phyloP scores from a whole-genome alignment of 2,797 vertebrate species.

The Heteromormyrus szaboi region DNA sequence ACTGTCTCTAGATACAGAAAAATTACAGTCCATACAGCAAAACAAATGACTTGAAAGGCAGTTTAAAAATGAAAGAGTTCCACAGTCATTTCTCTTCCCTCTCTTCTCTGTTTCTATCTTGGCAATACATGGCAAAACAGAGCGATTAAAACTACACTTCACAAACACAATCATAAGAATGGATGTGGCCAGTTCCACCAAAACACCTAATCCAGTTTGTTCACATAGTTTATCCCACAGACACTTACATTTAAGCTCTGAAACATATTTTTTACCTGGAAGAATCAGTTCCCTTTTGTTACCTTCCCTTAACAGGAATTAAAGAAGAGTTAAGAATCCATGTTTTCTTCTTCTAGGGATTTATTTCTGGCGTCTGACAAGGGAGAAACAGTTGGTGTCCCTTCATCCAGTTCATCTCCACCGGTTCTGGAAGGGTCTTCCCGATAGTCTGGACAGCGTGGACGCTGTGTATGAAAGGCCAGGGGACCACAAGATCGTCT shows the following conservation, averaged over 20 bases:
- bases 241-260: background rate
- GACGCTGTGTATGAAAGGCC: conserved; percentile 87
- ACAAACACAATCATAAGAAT: background rate
- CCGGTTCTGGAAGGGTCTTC: conserved; percentile 94
- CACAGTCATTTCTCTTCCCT: background rate
- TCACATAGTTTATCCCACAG: background rate
- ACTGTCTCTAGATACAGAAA: background rate
- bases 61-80: background rate
- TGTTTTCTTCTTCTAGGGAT: conserved; percentile 61
- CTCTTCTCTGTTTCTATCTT: background rate
- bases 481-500: conserved; percentile 89
- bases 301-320: background rate
- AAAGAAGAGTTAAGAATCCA: background rate
- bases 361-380: conserved; percentile 90
- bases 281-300: background rate
- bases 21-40: background rate
- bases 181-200: background rate
- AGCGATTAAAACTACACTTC: background rate
- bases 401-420: conserved; percentile 85
- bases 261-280: background rate
- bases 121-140: background rate
- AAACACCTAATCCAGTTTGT: background rate
- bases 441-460: conserved; percentile 78
- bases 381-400: conserved; percentile 90
- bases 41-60: background rate